Evolutionary conservation across 1,140 invertebrate genomes (phyloP).

Genomic region (Drosophila sulfurigaster): DNA sequence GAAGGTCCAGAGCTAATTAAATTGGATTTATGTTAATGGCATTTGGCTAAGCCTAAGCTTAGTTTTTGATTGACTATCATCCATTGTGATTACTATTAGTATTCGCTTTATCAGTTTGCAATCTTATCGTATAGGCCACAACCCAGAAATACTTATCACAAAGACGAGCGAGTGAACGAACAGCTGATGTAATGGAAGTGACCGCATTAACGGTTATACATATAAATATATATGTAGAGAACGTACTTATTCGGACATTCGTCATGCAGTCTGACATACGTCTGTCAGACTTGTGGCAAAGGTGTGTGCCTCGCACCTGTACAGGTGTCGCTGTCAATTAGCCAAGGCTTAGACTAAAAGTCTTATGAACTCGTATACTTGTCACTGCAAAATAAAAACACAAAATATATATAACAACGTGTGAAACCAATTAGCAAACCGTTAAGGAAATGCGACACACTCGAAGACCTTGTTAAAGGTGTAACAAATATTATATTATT

Average conservation of each 20-base stretch:
- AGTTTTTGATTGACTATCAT: constrained; percentile 49
- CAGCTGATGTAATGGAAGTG: constrained; percentile 47
- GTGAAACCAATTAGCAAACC: constrained; percentile 40
- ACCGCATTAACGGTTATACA: constrained; percentile 25
- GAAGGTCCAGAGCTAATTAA: constrained; percentile 60
- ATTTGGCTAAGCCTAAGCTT: constrained; percentile 43
- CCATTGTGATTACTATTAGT: constrained; percentile 29
- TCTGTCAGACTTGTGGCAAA: constrained; percentile 29
- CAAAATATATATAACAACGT: constrained; percentile 12
- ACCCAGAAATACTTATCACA: background rate
- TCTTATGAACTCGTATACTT: constrained; percentile 23
- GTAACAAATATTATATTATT: constrained; percentile 15
- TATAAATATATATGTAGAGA: constrained; percentile 31
- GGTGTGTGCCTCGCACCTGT: constrained; percentile 27
- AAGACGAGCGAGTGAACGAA: background rate
- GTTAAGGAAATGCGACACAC: constrained; percentile 33
- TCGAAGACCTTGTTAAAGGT: constrained; percentile 12
- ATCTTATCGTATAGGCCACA: constrained; percentile 48
- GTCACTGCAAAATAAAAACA: constrained; percentile 22
- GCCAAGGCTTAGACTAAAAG: constrained; percentile 39
- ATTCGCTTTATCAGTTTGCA: constrained; percentile 21
- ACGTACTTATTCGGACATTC: constrained; percentile 26
- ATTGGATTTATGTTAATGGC: constrained; percentile 63
- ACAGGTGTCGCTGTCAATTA: constrained; percentile 49
- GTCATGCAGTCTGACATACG: constrained; percentile 42